phyloP scores from a whole-genome alignment of 1,140 invertebrate genomes.

The Doryteuthis pealeii region DNA sequence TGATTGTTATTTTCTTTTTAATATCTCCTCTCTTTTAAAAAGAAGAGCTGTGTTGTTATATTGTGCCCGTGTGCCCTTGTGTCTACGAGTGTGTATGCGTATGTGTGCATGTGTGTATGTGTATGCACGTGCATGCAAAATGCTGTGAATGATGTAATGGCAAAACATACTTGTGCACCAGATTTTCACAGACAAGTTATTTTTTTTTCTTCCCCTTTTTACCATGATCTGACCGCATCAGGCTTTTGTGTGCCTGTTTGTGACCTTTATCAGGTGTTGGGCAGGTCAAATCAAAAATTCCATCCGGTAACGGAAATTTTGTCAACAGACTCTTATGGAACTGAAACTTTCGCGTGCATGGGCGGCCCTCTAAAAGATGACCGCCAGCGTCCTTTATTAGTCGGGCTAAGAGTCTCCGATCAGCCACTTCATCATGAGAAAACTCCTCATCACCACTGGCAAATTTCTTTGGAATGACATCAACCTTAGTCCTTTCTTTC shows the following conservation, averaged over 20 bases:
- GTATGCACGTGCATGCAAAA: neutral
- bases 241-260: neutral
- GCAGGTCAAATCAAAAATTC: constrained; percentile 1
- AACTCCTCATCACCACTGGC: neutral
- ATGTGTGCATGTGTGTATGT: neutral
- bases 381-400: neutral
- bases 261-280: neutral
- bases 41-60: no score
- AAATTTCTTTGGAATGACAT: neutral
- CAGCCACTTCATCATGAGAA: neutral
- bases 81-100: neutral
- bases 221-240: neutral
- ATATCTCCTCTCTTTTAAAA: no score
- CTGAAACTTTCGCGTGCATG: neutral
- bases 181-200: neutral
- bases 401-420: neutral
- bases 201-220: neutral
- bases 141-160: neutral
- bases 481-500: no score
- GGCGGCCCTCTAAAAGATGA: neutral
- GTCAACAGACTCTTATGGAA: neutral
- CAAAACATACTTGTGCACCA: no score
- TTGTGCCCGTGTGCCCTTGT: neutral
- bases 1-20: no score
- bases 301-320: constrained; percentile 2